Conservation (phyloP, 92 coral and sea anemone genomes). For the Ricordea florida region DNA sequence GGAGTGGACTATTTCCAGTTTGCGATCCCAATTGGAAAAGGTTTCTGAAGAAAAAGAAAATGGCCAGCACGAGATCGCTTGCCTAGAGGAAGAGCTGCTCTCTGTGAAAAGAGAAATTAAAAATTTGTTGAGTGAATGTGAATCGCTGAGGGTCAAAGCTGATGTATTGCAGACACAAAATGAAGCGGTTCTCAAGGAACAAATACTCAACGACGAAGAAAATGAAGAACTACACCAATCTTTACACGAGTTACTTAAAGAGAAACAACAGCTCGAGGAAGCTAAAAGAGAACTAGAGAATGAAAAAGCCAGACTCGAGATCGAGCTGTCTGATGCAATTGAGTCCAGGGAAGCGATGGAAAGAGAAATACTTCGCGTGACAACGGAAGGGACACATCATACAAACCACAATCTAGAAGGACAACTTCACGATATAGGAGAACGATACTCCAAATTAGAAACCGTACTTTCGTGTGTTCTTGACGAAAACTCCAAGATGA, state of each 20-base stretch:
- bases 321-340: slow-evolving; percentile 79
- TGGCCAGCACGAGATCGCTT: slow-evolving; percentile 3
- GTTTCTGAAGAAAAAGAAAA: slow-evolving; percentile 7
- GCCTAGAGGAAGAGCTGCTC: slow-evolving; percentile 2
- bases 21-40: slow-evolving; percentile 13
- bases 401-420: slow-evolving; percentile 19
- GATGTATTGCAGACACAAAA: slow-evolving; percentile 38
- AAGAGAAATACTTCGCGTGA: slow-evolving; percentile 52
- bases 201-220: slow-evolving; percentile 36
- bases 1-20: slow-evolving; percentile 25
- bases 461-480: slow-evolving; percentile 67
- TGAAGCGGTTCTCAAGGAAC: slow-evolving; percentile 41
- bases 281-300: slow-evolving; percentile 39
- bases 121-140: slow-evolving; percentile 7
- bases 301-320: slow-evolving; percentile 73
- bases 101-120: slow-evolving; percentile 30
- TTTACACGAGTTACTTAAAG: slow-evolving; percentile 19
- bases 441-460: slow-evolving; percentile 72
- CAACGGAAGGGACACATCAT: slow-evolving; percentile 11
- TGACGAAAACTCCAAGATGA: slow-evolving; percentile 76
- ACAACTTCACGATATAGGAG: slow-evolving; percentile 39
- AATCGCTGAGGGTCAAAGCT: slow-evolving; percentile 7
- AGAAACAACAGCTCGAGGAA: slow-evolving; percentile 26
- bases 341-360: slow-evolving; percentile 71
- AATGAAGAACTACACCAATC: slow-evolving; percentile 34